Conservation (phyloP, 2,888 invertebrate species). For the Bedellia somnulentella region DNA sequence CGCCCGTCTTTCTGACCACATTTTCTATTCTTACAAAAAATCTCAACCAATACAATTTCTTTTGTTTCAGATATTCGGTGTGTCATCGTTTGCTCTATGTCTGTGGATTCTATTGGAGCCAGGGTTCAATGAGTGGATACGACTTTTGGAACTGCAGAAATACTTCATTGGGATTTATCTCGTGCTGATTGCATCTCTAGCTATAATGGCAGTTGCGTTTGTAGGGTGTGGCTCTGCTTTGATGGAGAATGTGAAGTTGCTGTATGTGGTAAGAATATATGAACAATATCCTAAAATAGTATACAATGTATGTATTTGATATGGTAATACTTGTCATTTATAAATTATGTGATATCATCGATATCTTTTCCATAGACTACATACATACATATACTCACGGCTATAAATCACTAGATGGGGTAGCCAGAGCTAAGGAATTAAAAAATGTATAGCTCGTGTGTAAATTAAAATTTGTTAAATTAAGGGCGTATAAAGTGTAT, state of each 20-base stretch:
- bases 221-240: conserved; percentile 82
- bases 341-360: no score
- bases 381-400: no score
- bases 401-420: no score
- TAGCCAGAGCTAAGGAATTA: no score
- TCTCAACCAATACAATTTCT: no score
- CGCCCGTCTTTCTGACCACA: no score
- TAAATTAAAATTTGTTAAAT: no score
- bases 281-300: no score
- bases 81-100: conserved; percentile 74
- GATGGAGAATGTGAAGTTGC: conserved; percentile 70
- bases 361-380: no score
- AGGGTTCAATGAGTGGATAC: conserved; percentile 81
- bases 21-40: no score
- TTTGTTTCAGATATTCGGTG: conserved; percentile 71
- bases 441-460: no score
- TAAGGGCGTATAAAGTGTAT: no score
- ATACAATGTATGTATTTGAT: not conserved
- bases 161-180: conserved; percentile 87
- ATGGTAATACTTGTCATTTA: conserved; percentile 5
- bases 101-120: conserved; percentile 82
- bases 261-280: conserved; percentile 72
- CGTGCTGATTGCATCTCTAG: conserved; percentile 69
- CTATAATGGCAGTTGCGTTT: conserved; percentile 77
- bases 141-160: conserved; percentile 69